These are phyloP conservation scores for Deroptyus accipitrinus DNA, from an alignment of 2,113 vertebrate genomes.

Conservation along the genomic window DNA sequence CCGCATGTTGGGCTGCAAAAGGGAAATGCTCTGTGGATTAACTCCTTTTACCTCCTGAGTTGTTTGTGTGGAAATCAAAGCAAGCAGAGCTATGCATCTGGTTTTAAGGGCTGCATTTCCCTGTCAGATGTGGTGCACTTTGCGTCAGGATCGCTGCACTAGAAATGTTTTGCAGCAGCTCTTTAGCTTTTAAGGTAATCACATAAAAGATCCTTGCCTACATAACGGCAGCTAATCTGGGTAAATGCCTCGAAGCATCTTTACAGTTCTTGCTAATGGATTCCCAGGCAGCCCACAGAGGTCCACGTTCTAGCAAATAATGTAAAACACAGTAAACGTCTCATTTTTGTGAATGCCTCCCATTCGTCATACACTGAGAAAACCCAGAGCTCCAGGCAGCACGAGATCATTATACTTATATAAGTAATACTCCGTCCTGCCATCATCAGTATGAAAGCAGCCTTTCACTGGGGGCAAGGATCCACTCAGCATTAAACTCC, in stretches of 20 bases:
- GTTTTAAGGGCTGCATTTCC: background rate
- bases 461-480: background rate
- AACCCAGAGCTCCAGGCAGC: slow-evolving; percentile 13
- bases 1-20: background rate
- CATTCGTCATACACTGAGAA: slow-evolving; percentile 13
- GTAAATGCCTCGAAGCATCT: slow-evolving; percentile 56
- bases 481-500: background rate
- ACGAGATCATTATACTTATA: background rate
- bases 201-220: slow-evolving; percentile 55
- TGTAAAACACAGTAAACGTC: slow-evolving; percentile 28
- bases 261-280: slow-evolving; percentile 53
- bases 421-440: background rate
- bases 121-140: background rate
- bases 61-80: slow-evolving; percentile 11
- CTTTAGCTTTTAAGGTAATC: slow-evolving; percentile 63
- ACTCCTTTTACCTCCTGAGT: background rate
- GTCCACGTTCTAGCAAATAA: background rate
- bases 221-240: slow-evolving; percentile 32
- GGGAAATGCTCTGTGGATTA: background rate
- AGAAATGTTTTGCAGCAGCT: slow-evolving; percentile 35
- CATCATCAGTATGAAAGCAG: background rate
- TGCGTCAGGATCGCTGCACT: background rate
- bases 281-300: slow-evolving; percentile 42
- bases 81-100: background rate
- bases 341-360: slow-evolving; percentile 11